phyloP scores from a whole-genome alignment of 2,888 invertebrate genomes.

The Cheilosia vulpina region DNA sequence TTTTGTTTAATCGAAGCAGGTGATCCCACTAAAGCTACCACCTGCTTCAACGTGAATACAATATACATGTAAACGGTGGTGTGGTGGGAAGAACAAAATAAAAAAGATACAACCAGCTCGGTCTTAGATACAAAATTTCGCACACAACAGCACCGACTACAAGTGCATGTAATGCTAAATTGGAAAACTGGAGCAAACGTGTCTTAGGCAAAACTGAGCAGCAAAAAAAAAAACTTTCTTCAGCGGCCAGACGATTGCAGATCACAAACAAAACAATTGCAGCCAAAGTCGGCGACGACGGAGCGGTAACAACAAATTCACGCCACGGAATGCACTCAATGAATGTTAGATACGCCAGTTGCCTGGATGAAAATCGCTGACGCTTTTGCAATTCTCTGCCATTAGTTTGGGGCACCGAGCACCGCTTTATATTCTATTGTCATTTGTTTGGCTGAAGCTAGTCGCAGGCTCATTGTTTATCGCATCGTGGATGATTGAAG shows the following conservation, averaged over 20 bases:
- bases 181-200: conserved; percentile 73
- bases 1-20: conserved; percentile 47
- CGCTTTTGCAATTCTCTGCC: conserved; percentile 38
- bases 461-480: conserved; percentile 20
- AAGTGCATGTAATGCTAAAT: conserved; percentile 64
- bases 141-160: conserved; percentile 13
- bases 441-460: background rate
- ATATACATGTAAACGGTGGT: conserved; percentile 1
- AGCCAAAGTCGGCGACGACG: background rate
- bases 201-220: conserved; percentile 14
- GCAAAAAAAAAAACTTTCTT: conserved; percentile 69
- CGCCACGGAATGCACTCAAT: conserved; percentile 47
- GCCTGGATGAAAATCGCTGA: conserved; percentile 20
- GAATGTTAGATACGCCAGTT: conserved; percentile 17
- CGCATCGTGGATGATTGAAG: background rate
- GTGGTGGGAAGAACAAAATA: conserved; percentile 44
- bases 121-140: conserved; percentile 5
- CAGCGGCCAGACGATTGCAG: conserved; percentile 48
- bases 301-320: conserved; percentile 26
- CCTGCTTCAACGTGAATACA: conserved; percentile 31
- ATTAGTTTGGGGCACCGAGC: conserved; percentile 1
- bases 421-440: conserved; percentile 23
- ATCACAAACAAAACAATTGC: conserved; percentile 55
- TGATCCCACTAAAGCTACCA: conserved; percentile 59
- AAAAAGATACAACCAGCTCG: conserved; percentile 23